A percentile compares a stretch with the other conserved stretches of the same genome.
Evolutionary conservation across 2,888 invertebrate genomes (phyloP).

Genomic region (Pasiphila rectangulata): DNA sequence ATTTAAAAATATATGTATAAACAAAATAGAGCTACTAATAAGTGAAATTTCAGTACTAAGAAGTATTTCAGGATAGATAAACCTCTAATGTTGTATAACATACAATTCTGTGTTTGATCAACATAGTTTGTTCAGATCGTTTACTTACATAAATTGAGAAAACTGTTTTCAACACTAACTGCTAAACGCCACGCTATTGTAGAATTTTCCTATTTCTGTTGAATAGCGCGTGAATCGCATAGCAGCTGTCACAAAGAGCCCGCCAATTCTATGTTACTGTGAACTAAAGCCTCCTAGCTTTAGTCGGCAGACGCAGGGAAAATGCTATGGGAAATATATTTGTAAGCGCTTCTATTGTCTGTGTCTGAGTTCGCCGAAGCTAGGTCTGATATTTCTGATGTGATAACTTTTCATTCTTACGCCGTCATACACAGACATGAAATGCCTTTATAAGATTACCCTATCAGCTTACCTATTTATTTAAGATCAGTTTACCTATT

Average conservation of each 20-base stretch:
- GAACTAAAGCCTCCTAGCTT: constrained; percentile 37
- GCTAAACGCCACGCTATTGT: constrained; percentile 28
- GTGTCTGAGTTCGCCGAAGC: neutral
- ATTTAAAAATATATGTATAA: no score
- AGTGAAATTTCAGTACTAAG: no score
- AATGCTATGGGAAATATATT: constrained; percentile 17
- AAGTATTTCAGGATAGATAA: no score
- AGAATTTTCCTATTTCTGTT: constrained; percentile 38
- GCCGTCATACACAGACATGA: no score
- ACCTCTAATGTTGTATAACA: no score
- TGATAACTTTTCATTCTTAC: neutral
- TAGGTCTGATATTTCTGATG: constrained; percentile 5
- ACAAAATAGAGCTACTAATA: no score
- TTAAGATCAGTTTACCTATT: no score
- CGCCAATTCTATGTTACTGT: constrained; percentile 34
- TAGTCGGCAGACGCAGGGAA: constrained; percentile 27
- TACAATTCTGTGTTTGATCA: no score
- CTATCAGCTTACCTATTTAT: no score
- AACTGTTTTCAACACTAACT: neutral
- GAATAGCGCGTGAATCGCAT: constrained; percentile 42
- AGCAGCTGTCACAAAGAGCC: constrained; percentile 49
- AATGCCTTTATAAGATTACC: no score
- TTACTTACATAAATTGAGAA: no score
- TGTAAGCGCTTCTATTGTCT: constrained; percentile 16
- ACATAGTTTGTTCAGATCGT: no score